Base-by-base conservation (phyloP, 2,888 invertebrate genomes). In the Ommatoiulus sabulosus region DNA sequence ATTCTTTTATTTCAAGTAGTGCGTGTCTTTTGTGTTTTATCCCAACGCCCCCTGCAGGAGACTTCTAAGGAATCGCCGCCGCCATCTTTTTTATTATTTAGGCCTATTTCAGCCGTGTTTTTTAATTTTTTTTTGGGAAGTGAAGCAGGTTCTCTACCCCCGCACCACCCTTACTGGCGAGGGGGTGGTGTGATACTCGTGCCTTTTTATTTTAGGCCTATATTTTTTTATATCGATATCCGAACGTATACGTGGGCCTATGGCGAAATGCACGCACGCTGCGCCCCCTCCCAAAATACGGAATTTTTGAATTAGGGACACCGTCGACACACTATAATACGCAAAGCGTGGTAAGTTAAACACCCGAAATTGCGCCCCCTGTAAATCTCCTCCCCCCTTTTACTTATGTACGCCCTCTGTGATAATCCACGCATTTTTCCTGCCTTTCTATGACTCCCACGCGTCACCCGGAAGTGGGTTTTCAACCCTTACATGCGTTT, bases 1-100 rank as follows among this genome's bases (percentile, higher is more conserved):
- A 80, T 80, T 80, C 80, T 80, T 46, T 80, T 80, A 80, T 80
- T 80, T 80, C 80, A 80, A 80, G 80, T 80, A 80, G 80, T 80
- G 80, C 80, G 80, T 80, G 80, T 80, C 80, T 80, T 80, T 80
- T 80, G 80, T 80, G 80, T 80, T 80, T 80, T 24, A 24, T 80
- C 80, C 20, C n/a, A 80, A 80, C 80, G 80, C n/a, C 80, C 80
- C 80, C 80, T 80, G 80, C 46, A 46, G 46, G 80, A 20, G 80
- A 80, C 80, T 80, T 80, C 80, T 80, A 24, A 80, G 24, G 80
- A 80, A n/a, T 80, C 24, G 24, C 80, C 80, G 80, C 80, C 80
- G 80, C 80, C 80, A 80, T 80, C 24, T 80, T 80, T 80, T 80
- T 80, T 24, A n/a, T 80, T 24, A 20, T 80, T 80, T 24, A n/a